Evolutionary conservation across 2,797 vertebrate genomes (phyloP).

Genomic region (Merluccius polli): DNA sequence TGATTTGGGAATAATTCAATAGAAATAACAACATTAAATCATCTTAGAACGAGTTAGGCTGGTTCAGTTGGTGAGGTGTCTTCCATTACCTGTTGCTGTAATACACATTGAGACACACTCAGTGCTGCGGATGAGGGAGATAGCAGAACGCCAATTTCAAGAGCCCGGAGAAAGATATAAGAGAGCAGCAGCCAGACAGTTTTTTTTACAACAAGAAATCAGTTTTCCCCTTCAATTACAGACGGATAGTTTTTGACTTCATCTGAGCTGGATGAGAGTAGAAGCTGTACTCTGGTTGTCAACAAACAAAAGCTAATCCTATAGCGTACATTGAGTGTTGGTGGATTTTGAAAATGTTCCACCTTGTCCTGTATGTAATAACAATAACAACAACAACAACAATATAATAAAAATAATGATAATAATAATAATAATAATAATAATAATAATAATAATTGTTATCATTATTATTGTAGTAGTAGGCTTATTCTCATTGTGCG

Average conservation of each 20-base stretch:
- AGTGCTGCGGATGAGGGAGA: not conserved
- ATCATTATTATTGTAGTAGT: not conserved
- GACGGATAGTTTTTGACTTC: slow-evolving; percentile 60
- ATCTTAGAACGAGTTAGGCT: not conserved
- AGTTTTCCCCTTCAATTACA: slow-evolving; percentile 61
- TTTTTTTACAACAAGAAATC: slow-evolving; percentile 50
- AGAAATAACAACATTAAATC: not conserved
- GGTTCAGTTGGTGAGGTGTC: not conserved
- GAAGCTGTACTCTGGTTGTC: slow-evolving; percentile 38
- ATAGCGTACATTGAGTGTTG: slow-evolving; percentile 51
- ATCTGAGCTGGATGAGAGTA: slow-evolving; percentile 31
- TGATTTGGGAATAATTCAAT: not conserved
- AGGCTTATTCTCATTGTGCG: not conserved
- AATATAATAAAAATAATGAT: not conserved
- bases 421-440: not conserved
- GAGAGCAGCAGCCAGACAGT: slow-evolving; percentile 2
- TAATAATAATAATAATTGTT: not conserved
- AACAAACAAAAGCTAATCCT: slow-evolving; percentile 53
- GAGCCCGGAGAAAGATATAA: slow-evolving; percentile 13
- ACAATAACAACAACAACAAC: not conserved
- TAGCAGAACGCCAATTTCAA: not conserved
- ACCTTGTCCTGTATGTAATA: slow-evolving; percentile 54
- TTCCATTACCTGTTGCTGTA: slow-evolving; percentile 2
- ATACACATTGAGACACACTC: not conserved
- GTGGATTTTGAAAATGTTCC: slow-evolving; percentile 67